Evolutionary conservation across 1,140 invertebrate species (phyloP), one percentile per base, ranked within the genome.

Genomic region (Holcopasites calliopsidis): DNA sequence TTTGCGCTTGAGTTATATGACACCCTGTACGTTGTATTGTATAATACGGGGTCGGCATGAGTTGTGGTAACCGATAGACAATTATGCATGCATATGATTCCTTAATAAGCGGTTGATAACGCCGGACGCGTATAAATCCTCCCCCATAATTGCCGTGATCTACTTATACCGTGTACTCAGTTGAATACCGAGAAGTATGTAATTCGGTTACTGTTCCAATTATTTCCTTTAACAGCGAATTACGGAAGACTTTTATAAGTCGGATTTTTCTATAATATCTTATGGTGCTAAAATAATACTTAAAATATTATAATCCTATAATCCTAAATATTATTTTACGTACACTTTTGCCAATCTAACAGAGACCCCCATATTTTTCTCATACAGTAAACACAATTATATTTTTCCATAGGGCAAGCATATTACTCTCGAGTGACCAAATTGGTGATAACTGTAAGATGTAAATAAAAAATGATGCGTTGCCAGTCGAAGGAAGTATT

Each of bases 51-150:
- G 57, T 31, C 57, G 10, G 18, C 23, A 38, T 71, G 57, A 71
- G 23, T 62, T 52, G 62, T 62, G 69, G 69, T 16, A 31, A 71
- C 57, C 23, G 69, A 62, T 62, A 62, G 47, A 62, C 23, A 50
- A 44, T 62, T 71, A 71, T 23, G 44, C 44, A 62, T 58, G 69
- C 69, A 28, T 62, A 50, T 44, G 33, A 50, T 40, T 71, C 42
- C 69, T 71, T 71, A 71, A 71, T 71, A 71, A 71, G 44, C 33
- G 33, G 69, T 62, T 62, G 69, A 71, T 71, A 71, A 71, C 57
- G 13, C 42, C 40, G 52, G n/a, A 23, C 38, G 40, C 8, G 13
- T 31, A 62, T 71, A 71, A 62, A 71, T 71, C 69, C 50, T 62
- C 1, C 11, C 1, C 5, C 16, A 23, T 71, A 71, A 71, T 62